Conservation (phyloP, 2,888 invertebrate species). For the Phalangium opilio region DNA sequence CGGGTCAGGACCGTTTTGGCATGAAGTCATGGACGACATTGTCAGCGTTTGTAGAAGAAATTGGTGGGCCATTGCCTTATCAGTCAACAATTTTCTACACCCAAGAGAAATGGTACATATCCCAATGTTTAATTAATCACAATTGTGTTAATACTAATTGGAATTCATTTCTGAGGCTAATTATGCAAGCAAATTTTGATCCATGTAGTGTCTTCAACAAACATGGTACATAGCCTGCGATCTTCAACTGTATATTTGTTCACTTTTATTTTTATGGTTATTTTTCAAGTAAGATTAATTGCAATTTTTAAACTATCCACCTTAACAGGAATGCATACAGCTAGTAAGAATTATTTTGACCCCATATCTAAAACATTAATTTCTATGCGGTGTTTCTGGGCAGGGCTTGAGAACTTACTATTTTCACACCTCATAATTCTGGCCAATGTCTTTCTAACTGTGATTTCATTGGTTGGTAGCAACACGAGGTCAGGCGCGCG, state of each 20-base stretch:
- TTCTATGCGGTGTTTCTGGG: too few relatives aligned
- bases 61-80: slow-evolving; percentile 19
- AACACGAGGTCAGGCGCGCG: too few relatives aligned
- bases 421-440: too few relatives aligned
- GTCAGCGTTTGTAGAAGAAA: slow-evolving; percentile 9
- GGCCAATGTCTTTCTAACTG: too few relatives aligned
- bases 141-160: too few relatives aligned
- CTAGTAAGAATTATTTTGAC: too few relatives aligned
- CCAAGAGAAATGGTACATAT: slow-evolving; percentile 12
- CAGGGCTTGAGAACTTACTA: too few relatives aligned
- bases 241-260: slow-evolving; percentile 10
- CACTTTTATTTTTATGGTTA: slow-evolving; percentile 8
- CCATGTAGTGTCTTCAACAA: slow-evolving; percentile 12
- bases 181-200: too few relatives aligned
- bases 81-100: slow-evolving; percentile 17
- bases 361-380: too few relatives aligned
- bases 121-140: too few relatives aligned
- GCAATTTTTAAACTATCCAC: neutral
- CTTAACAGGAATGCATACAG: too few relatives aligned
- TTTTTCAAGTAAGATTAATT: slow-evolving; percentile 6
- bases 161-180: neutral
- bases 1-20: slow-evolving; percentile 16
- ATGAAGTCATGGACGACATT: slow-evolving; percentile 9
- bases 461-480: too few relatives aligned
- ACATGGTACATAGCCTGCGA: slow-evolving; percentile 13